These are phyloP conservation scores for Romanomermis culicivorax DNA, from an alignment of 2,888 invertebrate species.

Conservation along the genomic window DNA sequence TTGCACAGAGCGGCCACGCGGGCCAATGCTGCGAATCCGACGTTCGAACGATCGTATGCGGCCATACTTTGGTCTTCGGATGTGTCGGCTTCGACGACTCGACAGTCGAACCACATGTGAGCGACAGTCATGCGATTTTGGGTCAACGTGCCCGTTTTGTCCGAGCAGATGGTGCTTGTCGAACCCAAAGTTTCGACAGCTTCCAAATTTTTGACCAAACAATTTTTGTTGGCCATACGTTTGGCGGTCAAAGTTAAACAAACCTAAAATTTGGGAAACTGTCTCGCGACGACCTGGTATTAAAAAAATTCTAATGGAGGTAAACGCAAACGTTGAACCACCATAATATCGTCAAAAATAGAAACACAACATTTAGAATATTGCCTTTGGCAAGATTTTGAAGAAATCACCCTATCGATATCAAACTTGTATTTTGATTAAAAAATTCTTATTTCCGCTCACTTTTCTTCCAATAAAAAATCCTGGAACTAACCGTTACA, in stretches of 20 bases:
- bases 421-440: too few species aligned
- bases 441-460: not conserved
- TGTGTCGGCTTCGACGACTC: conserved; percentile 94
- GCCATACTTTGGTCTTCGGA: conserved; percentile 75
- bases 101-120: conserved; percentile 55
- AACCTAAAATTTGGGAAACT: conserved; percentile 29
- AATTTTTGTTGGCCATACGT: conserved; percentile 87
- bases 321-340: too few species aligned
- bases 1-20: conserved; percentile 90
- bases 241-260: conserved; percentile 89
- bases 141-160: conserved; percentile 85
- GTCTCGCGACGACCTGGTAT: too few species aligned
- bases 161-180: conserved; percentile 98
- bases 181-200: conserved; percentile 97
- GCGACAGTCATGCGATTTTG: conserved; percentile 38
- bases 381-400: too few species aligned
- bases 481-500: conserved; percentile 50
- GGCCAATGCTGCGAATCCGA: conserved; percentile 65
- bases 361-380: too few species aligned
- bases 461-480: not conserved
- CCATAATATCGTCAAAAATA: too few species aligned
- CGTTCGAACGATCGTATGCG: conserved; percentile 22
- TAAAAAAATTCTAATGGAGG: too few species aligned
- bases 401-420: too few species aligned
- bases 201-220: conserved; percentile 94